phyloP scores from a whole-genome alignment of 2,113 vertebrate species.

The Macrotus californicus region DNA sequence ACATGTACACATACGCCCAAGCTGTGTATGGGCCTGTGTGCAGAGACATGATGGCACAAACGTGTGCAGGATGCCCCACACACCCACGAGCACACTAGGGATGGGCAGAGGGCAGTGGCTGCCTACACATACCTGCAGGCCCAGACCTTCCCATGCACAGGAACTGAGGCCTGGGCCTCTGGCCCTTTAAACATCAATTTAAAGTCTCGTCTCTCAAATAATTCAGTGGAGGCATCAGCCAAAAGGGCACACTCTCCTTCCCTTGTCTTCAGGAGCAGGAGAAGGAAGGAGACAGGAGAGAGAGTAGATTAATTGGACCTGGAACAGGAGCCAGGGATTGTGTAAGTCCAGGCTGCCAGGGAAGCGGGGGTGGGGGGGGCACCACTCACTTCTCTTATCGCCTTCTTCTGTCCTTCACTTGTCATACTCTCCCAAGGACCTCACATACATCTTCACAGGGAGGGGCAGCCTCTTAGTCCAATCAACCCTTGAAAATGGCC shows the following conservation, averaged over 20 bases:
- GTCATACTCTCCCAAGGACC: not conserved
- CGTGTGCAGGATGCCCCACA: not conserved
- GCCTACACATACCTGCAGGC: not conserved
- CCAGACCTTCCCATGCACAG: constrained; percentile 58
- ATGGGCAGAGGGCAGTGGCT: not conserved
- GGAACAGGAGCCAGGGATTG: constrained; percentile 59
- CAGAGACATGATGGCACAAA: not conserved
- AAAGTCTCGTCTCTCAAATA: constrained; percentile 75
- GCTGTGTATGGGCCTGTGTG: not conserved
- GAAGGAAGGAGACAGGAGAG: constrained; percentile 59
- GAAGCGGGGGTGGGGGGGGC: not conserved
- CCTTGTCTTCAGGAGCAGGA: constrained; percentile 64
- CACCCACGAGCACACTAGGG: not conserved
- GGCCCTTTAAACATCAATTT: constrained; percentile 80
- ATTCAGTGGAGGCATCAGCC: constrained; percentile 77
- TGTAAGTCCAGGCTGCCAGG: not conserved
- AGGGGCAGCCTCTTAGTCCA: not conserved
- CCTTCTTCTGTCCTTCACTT: constrained; percentile 28
- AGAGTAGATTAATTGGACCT: constrained; percentile 70
- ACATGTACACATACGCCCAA: not conserved
- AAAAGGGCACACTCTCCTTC: constrained; percentile 75
- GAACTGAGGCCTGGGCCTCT: constrained; percentile 68
- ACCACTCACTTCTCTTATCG: not conserved
- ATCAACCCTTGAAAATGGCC: not conserved
- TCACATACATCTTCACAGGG: not conserved